Percentiles rank a stretch among this genome's conserved stretches.
Conservation (phyloP, 2,888 invertebrate genomes). For the Drosophila infuscata region DNA sequence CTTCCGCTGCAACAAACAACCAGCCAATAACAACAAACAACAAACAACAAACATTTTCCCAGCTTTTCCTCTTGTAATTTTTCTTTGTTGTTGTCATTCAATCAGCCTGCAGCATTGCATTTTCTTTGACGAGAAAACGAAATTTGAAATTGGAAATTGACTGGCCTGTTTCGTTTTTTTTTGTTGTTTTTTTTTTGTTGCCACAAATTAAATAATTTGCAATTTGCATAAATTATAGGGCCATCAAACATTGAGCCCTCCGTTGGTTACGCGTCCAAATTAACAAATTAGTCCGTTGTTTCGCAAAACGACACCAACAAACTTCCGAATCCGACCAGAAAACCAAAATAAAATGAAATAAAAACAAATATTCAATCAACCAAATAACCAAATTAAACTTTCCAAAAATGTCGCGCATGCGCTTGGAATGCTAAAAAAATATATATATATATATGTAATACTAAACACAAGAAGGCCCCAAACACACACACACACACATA, state of each 20-base stretch:
- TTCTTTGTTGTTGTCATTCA: constrained; percentile 33
- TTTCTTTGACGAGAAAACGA: constrained; percentile 33
- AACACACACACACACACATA: constrained; percentile 1
- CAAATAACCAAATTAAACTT: constrained; percentile 48
- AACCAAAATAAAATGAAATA: constrained; percentile 16
- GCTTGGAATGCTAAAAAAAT: constrained; percentile 63
- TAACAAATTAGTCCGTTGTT: constrained; percentile 78
- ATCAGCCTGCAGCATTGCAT: constrained; percentile 37
- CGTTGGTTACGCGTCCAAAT: constrained; percentile 75
- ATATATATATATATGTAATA: constrained; percentile 4
- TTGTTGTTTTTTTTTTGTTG: constrained; percentile 16
- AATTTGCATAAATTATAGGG: constrained; percentile 69
- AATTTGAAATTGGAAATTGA: constrained; percentile 30
- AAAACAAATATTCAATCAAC: constrained; percentile 7
- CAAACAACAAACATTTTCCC: constrained; percentile 55
- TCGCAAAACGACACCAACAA: constrained; percentile 72
- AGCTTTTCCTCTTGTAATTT: constrained; percentile 60
- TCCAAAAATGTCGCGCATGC: constrained; percentile 74
- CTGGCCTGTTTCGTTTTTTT: background rate
- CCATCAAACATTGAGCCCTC: constrained; percentile 69
- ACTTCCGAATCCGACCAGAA: constrained; percentile 67
- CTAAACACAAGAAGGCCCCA: constrained; percentile 27
- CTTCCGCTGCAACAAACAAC: constrained; percentile 67
- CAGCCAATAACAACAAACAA: constrained; percentile 11
- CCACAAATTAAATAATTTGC: constrained; percentile 66